Evolutionary conservation across 2,113 vertebrate genomes (phyloP).

Genomic region (Hippopotamus amphibius): DNA sequence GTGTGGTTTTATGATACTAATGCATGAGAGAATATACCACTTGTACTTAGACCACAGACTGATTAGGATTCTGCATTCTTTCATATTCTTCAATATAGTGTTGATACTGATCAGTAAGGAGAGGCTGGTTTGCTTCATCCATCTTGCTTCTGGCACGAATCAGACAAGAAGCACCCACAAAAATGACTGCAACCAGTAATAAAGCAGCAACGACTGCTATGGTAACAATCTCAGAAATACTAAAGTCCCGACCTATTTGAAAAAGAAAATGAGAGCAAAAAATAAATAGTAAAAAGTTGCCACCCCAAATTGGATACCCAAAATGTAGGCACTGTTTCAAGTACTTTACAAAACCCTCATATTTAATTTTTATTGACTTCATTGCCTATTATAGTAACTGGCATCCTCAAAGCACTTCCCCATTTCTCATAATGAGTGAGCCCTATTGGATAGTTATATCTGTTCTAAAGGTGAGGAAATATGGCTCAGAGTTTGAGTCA

Average conservation of each 20-base stretch:
- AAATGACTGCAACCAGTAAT: conserved; percentile 91
- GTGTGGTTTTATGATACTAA: conserved; percentile 30
- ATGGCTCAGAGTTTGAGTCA: neutral
- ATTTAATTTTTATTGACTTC: neutral
- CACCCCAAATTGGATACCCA: neutral
- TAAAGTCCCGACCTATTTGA: conserved; percentile 88
- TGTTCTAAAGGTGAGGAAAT: neutral
- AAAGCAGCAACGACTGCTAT: conserved; percentile 92
- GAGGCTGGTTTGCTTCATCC: conserved; percentile 92
- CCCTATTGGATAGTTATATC: neutral
- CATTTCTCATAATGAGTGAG: neutral
- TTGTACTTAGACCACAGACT: conserved; percentile 90
- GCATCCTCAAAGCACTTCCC: neutral
- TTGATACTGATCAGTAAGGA: conserved; percentile 94
- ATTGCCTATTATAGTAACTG: neutral
- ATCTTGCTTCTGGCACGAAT: conserved; percentile 87
- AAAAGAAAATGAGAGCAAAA: conserved; percentile 23
- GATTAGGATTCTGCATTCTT: conserved; percentile 88
- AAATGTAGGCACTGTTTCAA: neutral
- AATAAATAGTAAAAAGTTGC: neutral
- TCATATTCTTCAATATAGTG: conserved; percentile 93
- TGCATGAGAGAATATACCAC: neutral
- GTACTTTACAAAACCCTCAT: neutral
- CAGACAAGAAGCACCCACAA: conserved; percentile 88
- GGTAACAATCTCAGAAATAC: conserved; percentile 93